A percentile compares a stretch with the other conserved stretches of the same genome.
Evolutionary conservation across 1,140 invertebrate genomes (phyloP).

Genomic region (Tyrophagus putrescentiae): DNA sequence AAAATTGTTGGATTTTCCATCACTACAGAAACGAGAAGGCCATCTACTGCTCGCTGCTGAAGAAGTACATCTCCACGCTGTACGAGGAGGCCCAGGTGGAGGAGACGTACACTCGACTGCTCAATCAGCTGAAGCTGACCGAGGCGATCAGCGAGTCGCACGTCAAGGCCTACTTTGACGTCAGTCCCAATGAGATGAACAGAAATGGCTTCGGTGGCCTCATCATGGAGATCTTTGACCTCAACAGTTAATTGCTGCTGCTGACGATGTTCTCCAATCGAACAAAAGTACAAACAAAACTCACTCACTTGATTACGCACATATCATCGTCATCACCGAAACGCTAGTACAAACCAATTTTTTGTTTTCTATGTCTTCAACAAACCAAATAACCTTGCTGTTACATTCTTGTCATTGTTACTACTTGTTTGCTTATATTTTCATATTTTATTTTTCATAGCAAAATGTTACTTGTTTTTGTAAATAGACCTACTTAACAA

Average conservation of each 20-base stretch:
- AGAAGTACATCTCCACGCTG: slow-evolving; percentile 65
- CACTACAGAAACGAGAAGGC: slow-evolving; percentile 59
- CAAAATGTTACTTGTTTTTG: no score
- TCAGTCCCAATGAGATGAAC: slow-evolving; percentile 54
- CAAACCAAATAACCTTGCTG: no score
- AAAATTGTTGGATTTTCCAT: neutral
- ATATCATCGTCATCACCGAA: no score
- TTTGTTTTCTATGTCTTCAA: no score
- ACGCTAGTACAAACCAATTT: no score
- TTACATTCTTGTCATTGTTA: no score
- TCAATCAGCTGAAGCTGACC: slow-evolving; percentile 70
- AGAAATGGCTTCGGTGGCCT: slow-evolving; percentile 55
- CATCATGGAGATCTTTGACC: slow-evolving; percentile 79
- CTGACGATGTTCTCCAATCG: no score
- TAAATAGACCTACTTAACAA: slow-evolving; percentile 11
- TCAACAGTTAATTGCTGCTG: no score
- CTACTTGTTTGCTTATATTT: neutral
- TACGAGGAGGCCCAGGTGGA: slow-evolving; percentile 49
- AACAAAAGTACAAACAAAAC: no score
- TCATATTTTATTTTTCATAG: no score
- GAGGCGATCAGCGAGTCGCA: slow-evolving; percentile 68
- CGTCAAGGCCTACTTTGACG: slow-evolving; percentile 69
- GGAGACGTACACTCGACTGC: slow-evolving; percentile 48
- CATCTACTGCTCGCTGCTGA: slow-evolving; percentile 70
- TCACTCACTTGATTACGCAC: no score